Base-by-base conservation (phyloP, 2,797 vertebrate species). In the Tokudaia tokunoshimensis region DNA sequence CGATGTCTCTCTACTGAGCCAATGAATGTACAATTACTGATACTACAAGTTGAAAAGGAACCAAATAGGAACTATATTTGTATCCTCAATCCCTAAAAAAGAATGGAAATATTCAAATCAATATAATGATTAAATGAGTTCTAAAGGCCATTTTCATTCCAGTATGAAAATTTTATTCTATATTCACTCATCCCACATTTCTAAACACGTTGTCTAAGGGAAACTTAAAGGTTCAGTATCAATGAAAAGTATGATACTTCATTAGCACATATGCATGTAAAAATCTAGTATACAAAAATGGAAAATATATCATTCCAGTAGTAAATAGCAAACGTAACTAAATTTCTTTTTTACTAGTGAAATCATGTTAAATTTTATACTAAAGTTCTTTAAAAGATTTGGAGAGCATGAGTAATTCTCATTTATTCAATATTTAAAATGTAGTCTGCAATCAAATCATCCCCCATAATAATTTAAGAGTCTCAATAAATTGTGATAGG, bases 361-460 rank as follows among this genome's bases (percentile, higher is more conserved):
- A 44, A 83, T 31, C 26, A 5, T 63, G 26, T 83, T 44, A 37
- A 31, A 31, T 63, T 83, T 61, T 83, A 63, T 19, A 61, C 8
- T 41, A 41, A 41, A 61, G 13, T 41, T 41, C n/a, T 57, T 57
- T 37, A 29, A 15, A 82, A 82, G 22, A 59, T 82, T 59, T 82
- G n/a, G 57, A 14, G n/a, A 41, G n/a, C 12, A 15, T 59, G n/a
- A 41, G 22, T 29, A 41, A 59, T 29, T 59, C 13, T 41, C 80
- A 41, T 29, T 61, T 80, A 80, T 5, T 72, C 59, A 76, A 90
- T 92, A 92, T 91, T 15, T 26, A 87, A 87, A 72, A 79, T 61
- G 57, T 8, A 2, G 3, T 47, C 55, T 74, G 14, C 82, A 95
- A 87, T 84, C 17, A 80, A 83, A 67, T 75, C 20, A 89, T 90